Conservation (phyloP, 2,888 invertebrate species). For the Laothoe populi region DNA sequence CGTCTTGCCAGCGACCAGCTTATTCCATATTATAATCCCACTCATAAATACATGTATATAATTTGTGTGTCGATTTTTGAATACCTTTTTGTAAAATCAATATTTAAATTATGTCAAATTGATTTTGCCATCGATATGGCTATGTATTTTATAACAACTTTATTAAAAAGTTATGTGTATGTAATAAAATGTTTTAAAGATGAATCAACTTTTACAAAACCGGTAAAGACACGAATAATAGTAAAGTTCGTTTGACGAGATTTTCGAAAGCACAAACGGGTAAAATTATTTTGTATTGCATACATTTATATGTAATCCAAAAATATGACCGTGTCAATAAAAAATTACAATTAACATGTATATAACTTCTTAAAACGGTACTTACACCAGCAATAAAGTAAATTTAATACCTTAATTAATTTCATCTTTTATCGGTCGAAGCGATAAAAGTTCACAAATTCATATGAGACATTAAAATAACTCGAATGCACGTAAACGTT, state of each 20-base stretch:
- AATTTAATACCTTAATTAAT: constrained; percentile 65
- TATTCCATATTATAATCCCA: constrained; percentile 53
- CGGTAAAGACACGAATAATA: too few species aligned
- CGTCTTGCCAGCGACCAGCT: constrained; percentile 44
- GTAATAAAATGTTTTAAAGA: not conserved
- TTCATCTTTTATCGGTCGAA: constrained; percentile 59
- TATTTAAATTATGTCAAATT: constrained; percentile 29
- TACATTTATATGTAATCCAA: not conserved
- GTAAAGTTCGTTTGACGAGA: not conserved
- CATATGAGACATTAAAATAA: constrained; percentile 73
- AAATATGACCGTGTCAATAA: constrained; percentile 14
- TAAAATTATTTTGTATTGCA: not conserved
- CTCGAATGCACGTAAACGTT: constrained; percentile 68
- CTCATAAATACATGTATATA: constrained; percentile 54
- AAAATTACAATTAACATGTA: constrained; percentile 7
- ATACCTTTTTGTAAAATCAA: constrained; percentile 29
- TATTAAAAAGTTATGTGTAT: not conserved
- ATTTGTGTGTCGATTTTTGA: constrained; percentile 46
- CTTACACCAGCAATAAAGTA: constrained; percentile 25
- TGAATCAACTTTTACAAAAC: too few species aligned
- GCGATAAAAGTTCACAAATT: constrained; percentile 67
- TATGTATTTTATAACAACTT: not conserved
- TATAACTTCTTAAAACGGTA: constrained; percentile 21
- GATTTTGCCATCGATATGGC: constrained; percentile 18
- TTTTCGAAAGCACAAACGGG: not conserved